Percentiles rank a stretch among this genome's conserved stretches.
phyloP scores from a whole-genome alignment of 2,797 vertebrate species.

The Sebastes vulpes region DNA sequence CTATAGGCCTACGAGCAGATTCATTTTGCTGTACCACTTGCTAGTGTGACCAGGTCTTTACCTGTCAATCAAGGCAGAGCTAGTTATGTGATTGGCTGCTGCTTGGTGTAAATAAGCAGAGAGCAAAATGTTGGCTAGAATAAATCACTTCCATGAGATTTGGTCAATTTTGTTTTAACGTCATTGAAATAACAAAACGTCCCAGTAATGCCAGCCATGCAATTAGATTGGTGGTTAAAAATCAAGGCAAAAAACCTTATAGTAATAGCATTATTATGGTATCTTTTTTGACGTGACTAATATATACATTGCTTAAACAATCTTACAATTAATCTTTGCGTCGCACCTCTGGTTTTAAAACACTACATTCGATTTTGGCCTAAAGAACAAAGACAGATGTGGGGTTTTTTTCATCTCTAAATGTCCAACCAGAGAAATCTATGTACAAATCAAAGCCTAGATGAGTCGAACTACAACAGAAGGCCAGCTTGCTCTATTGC shows the following conservation, averaged over 20 bases:
- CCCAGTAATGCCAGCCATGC: neutral
- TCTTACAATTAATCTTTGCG: neutral
- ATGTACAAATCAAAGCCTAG: constrained; percentile 62
- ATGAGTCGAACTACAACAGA: constrained; percentile 60
- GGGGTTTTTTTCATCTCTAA: neutral
- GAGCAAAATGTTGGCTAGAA: neutral
- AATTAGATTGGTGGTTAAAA: neutral
- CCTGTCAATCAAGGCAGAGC: neutral
- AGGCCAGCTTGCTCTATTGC: constrained; percentile 57
- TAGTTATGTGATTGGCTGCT: neutral
- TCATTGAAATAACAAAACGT: neutral
- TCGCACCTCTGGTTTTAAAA: neutral
- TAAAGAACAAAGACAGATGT: neutral
- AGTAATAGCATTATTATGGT: neutral
- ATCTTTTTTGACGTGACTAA: neutral
- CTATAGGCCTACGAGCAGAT: neutral
- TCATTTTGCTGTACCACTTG: fast-evolving
- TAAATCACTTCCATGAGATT: neutral
- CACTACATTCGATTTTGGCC: neutral
- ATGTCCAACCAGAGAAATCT: constrained; percentile 48
- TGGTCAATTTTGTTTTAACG: neutral
- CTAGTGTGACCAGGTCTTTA: neutral
- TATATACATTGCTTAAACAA: neutral
- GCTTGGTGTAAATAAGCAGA: neutral
- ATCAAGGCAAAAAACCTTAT: neutral